phyloP scores from a whole-genome alignment of 2,797 vertebrate species.

The Vultur gryphus region DNA sequence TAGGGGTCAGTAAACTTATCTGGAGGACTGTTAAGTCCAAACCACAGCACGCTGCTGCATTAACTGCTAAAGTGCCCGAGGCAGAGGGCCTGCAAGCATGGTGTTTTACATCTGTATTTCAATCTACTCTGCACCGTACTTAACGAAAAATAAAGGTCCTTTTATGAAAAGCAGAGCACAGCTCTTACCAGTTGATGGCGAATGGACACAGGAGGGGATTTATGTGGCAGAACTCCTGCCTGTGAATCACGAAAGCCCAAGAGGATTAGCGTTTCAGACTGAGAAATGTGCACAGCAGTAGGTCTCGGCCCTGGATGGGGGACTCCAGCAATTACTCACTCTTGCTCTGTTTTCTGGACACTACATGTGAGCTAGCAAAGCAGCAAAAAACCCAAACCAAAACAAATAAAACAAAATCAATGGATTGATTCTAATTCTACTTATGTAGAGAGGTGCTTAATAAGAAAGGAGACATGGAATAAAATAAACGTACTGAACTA shows the following conservation, averaged over 20 bases:
- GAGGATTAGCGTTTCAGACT: not conserved
- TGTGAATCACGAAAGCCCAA: not conserved
- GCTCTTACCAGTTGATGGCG: not conserved
- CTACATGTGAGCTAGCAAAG: not conserved
- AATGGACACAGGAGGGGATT: not conserved
- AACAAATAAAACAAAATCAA: not conserved
- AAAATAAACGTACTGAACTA: not conserved
- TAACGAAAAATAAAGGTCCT: not conserved
- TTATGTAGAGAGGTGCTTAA: not conserved
- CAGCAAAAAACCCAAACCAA: not conserved
- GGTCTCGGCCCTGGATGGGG: not conserved
- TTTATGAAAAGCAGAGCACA: not conserved
- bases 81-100: not conserved
- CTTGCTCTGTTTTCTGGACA: not conserved
- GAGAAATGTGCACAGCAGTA: not conserved
- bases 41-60: not conserved
- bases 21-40: not conserved
- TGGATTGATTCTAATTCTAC: not conserved
- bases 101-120: not conserved
- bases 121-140: not conserved
- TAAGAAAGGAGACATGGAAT: not conserved
- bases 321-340: not conserved
- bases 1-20: not conserved
- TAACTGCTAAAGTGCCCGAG: rapidly evolving
- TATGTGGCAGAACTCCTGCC: not conserved